phyloP scores from a whole-genome alignment of 2,888 invertebrate genomes.

The Lagria hirta region DNA sequence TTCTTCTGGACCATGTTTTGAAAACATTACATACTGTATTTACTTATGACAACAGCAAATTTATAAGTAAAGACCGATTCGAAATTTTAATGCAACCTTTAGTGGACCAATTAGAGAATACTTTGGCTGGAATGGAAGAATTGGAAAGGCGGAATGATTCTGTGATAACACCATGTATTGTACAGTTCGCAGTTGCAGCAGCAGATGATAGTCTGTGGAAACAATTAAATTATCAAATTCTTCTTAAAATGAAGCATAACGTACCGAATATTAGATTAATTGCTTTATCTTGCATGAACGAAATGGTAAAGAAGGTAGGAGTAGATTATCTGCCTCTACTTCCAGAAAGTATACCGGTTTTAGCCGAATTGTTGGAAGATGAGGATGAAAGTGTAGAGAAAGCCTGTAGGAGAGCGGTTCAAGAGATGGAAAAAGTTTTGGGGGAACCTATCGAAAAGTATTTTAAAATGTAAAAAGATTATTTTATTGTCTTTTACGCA shows the following conservation, averaged over 20 bases:
- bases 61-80: constrained; percentile 82
- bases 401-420: constrained; percentile 76
- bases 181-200: constrained; percentile 78
- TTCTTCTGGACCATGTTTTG: constrained; percentile 70
- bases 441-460: constrained; percentile 91
- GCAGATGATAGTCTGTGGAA: constrained; percentile 89
- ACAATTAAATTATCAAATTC: constrained; percentile 83
- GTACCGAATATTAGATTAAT: constrained; percentile 73
- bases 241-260: constrained; percentile 81
- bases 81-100: constrained; percentile 82
- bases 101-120: constrained; percentile 85
- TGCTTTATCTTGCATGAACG: constrained; percentile 71
- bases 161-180: constrained; percentile 75
- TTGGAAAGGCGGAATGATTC: constrained; percentile 63
- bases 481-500: constrained; percentile 2
- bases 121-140: constrained; percentile 62
- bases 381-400: constrained; percentile 81
- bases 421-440: constrained; percentile 80
- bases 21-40: constrained; percentile 77
- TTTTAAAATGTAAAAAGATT: constrained; percentile 53
- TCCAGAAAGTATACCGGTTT: constrained; percentile 91
- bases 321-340: constrained; percentile 86
- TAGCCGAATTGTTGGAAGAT: constrained; percentile 91
- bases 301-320: constrained; percentile 80
- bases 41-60: constrained; percentile 78